These are phyloP conservation scores for Probaryconus sp. DNA, from an alignment of 1,140 invertebrate species.

Conservation along the genomic window DNA sequence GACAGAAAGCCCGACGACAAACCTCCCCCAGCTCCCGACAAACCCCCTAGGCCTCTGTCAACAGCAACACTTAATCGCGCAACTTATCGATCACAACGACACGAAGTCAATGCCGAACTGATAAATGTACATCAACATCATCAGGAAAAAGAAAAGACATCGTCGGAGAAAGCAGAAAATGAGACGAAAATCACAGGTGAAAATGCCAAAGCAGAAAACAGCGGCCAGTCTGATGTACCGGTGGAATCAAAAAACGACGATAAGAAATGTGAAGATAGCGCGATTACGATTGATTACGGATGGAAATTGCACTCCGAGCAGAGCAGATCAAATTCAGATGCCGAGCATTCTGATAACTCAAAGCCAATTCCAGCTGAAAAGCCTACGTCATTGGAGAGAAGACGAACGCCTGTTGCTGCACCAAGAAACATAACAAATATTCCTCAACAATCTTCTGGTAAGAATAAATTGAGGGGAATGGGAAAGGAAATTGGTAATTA, in stretches of 20 bases:
- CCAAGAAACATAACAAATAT: constrained; percentile 78
- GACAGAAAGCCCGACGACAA: constrained; percentile 72
- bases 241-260: constrained; percentile 1
- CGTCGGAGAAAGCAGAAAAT: constrained; percentile 48
- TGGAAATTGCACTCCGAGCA: constrained; percentile 43
- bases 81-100: constrained; percentile 69
- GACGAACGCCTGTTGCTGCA: constrained; percentile 77
- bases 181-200: constrained; percentile 30
- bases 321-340: constrained; percentile 45
- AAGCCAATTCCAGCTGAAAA: constrained; percentile 69
- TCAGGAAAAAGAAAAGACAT: constrained; percentile 41
- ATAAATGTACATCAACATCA: constrained; percentile 55
- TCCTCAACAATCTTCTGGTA: constrained; percentile 60
- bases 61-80: constrained; percentile 71
- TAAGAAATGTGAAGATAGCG: constrained; percentile 45
- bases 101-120: constrained; percentile 69
- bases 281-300: constrained; percentile 61
- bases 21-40: constrained; percentile 79
- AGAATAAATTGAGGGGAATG: constrained; percentile 39
- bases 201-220: constrained; percentile 37
- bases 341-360: constrained; percentile 58
- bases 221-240: constrained; percentile 11
- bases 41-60: constrained; percentile 78
- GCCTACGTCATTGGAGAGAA: constrained; percentile 70
- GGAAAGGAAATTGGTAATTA: not conserved